Conservation (phyloP, 2,888 invertebrate genomes). For the Horisme vitalbata region DNA sequence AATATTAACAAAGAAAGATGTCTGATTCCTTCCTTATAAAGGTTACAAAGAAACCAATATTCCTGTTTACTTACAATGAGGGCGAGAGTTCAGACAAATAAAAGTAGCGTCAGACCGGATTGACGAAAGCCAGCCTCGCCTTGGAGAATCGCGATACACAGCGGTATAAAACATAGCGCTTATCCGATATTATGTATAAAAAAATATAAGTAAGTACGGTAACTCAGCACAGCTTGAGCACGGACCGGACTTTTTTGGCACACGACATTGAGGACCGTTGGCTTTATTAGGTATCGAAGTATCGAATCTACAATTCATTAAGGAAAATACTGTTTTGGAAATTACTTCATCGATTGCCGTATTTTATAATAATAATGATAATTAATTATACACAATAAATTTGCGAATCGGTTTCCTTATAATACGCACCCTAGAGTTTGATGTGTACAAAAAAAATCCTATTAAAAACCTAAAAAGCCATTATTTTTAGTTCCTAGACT, state of each 20-base stretch:
- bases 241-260: slow-evolving; percentile 61
- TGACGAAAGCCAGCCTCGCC: slow-evolving; percentile 55
- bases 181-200: too few species aligned
- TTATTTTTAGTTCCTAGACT: too few species aligned
- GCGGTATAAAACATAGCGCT: neutral
- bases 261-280: slow-evolving; percentile 55
- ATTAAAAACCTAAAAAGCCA: too few species aligned
- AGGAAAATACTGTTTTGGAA: slow-evolving; percentile 37
- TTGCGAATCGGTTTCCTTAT: too few species aligned
- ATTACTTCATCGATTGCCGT: too few species aligned
- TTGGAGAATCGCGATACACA: slow-evolving; percentile 48
- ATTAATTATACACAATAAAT: too few species aligned
- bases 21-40: slow-evolving; percentile 18
- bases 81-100: slow-evolving; percentile 43
- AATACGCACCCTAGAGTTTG: too few species aligned
- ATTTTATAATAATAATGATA: too few species aligned
- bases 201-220: slow-evolving; percentile 37
- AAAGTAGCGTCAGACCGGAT: slow-evolving; percentile 56
- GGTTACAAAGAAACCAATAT: slow-evolving; percentile 29
- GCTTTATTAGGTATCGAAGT: slow-evolving; percentile 51
- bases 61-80: slow-evolving; percentile 41
- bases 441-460: too few species aligned
- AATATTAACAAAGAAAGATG: slow-evolving; percentile 13
- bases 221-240: slow-evolving; percentile 40
- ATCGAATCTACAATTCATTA: slow-evolving; percentile 42